Percentiles rank a stretch among this genome's conserved stretches.
These are phyloP conservation scores for Drosophila mimetica DNA, from an alignment of 2,888 invertebrate genomes.

Conservation along the genomic window DNA sequence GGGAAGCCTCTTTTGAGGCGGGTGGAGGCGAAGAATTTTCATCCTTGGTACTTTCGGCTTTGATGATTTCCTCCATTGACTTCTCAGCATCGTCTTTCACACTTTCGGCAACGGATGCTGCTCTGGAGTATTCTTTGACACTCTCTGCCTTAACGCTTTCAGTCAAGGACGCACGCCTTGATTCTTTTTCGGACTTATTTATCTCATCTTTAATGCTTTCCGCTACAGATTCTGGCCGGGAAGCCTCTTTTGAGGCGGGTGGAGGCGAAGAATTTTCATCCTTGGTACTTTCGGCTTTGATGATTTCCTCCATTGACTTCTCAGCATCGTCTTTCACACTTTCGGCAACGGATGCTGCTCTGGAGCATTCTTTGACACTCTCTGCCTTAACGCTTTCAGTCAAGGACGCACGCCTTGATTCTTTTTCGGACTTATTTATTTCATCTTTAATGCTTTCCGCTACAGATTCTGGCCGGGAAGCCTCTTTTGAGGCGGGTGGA, in stretches of 20 bases:
- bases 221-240: neutral
- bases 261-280: too few relatives aligned
- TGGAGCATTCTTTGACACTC: constrained; percentile 1
- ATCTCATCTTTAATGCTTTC: neutral
- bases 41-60: too few relatives aligned
- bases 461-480: constrained; percentile 8
- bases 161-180: neutral
- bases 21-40: too few relatives aligned
- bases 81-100: constrained; percentile 22
- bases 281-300: too few relatives aligned
- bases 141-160: constrained; percentile 14
- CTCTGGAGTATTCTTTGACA: constrained; percentile 28
- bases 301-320: too few relatives aligned
- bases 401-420: neutral
- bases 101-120: constrained; percentile 40
- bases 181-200: neutral
- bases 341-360: constrained; percentile 2
- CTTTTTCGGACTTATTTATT: neutral
- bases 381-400: constrained; percentile 6
- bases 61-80: too few relatives aligned
- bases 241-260: constrained; percentile 42
- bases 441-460: constrained; percentile 24
- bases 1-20: constrained; percentile 40
- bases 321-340: too few relatives aligned
- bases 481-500: constrained; percentile 37